Percentiles rank a stretch among this genome's conserved stretches.
phyloP scores from a whole-genome alignment of 2,888 invertebrate genomes.

The Cosmia trapezina region DNA sequence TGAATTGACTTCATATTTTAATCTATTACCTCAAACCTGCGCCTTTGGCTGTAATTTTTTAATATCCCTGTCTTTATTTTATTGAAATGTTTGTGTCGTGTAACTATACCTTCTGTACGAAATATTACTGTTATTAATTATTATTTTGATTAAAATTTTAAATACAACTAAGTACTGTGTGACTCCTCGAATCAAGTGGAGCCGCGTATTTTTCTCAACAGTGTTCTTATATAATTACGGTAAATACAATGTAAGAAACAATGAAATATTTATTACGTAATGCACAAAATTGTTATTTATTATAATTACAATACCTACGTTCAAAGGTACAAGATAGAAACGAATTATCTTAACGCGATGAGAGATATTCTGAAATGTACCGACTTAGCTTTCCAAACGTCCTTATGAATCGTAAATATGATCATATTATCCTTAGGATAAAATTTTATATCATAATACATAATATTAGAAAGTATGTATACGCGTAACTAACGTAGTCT shows the following conservation, averaged over 20 bases:
- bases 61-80: constrained; percentile 89
- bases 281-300: constrained; percentile 90
- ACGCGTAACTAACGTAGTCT: constrained; percentile 89
- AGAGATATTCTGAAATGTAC: constrained; percentile 89
- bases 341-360: constrained; percentile 89
- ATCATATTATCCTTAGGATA: constrained; percentile 90
- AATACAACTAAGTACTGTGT: constrained; percentile 88
- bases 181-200: constrained; percentile 82
- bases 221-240: constrained; percentile 87
- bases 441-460: constrained; percentile 89
- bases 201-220: constrained; percentile 84
- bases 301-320: constrained; percentile 90
- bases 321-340: constrained; percentile 90
- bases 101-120: constrained; percentile 83
- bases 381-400: constrained; percentile 87
- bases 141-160: constrained; percentile 87
- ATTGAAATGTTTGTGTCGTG: constrained; percentile 86
- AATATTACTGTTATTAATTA: constrained; percentile 80
- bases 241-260: constrained; percentile 90
- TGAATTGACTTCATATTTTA: constrained; percentile 90
- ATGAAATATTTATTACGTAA: constrained; percentile 90
- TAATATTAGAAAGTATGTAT: constrained; percentile 90
- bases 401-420: constrained; percentile 88
- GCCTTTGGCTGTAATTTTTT: constrained; percentile 87
- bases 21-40: constrained; percentile 89